Base-by-base conservation (phyloP, 1,140 invertebrate genomes). In the Atopsyche davidsoni region DNA sequence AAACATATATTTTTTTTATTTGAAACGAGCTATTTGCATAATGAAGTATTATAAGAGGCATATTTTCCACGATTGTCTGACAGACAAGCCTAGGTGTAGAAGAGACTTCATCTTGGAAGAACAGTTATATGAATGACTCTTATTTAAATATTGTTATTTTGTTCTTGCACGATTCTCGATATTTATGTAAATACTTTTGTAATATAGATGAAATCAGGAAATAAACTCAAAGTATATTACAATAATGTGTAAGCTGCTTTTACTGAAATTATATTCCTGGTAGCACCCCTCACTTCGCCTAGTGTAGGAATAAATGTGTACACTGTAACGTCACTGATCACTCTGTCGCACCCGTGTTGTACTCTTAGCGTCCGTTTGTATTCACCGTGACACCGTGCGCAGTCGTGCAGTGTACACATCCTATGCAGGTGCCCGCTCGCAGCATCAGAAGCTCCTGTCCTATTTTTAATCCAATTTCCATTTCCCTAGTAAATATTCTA, bases 161-260 rank as follows among this genome's bases (percentile, higher is more conserved):
- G 70, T 73, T 74, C 70, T 70, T 71, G 72, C 72, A 73, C 72
- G 71, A 73, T 72, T 72, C 69, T 74, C 69, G 67, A 71, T 72
- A 71, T 74, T 71, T 74, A 72, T 73, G 70, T 74, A 74, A 68
- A 74, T 74, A 73, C 61, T 74, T 73, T 73, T 74, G 70, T 74
- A 74, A 69, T 65, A 73, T 73, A 73, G 69, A 63, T 69, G 62
- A 67, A 70, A 65, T 72, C 70, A 71, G 52, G 46, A 58, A 74
- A 74, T 74, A 74, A 74, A 74, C 66, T 70, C 69, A 58, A 59
- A 74, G 66, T 74, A 74, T 73, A 73, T 73, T 74, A 73, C 68
- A 67, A 69, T 70, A 66, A 55, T 68, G 69, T 72, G 69, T 73
- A 66, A 68, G 66, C 69, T 73, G 69, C 67, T 74, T n/a, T 73